phyloP scores from a whole-genome alignment of 2,113 vertebrate species.

The Uria lomvia region DNA sequence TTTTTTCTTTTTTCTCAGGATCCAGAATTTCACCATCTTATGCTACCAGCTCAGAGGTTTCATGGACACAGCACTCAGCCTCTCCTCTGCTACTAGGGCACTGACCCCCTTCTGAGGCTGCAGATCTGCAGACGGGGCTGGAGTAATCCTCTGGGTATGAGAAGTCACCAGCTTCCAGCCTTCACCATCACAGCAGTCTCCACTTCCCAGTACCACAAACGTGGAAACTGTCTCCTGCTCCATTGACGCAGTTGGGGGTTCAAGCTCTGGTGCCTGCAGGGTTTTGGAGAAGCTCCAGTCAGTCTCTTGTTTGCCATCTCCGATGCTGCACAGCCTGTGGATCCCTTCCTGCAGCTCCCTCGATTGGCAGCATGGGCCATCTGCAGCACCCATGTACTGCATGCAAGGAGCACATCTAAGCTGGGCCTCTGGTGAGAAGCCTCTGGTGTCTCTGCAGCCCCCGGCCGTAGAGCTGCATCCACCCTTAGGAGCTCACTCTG shows the following conservation, averaged over 20 bases:
- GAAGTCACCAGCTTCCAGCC: background rate
- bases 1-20: background rate
- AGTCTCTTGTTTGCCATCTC: background rate
- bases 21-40: background rate
- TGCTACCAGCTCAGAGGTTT: background rate
- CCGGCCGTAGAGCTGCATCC: background rate
- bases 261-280: background rate
- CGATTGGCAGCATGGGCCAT: background rate
- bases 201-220: background rate
- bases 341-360: background rate
- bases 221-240: background rate
- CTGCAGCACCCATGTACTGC: background rate
- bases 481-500: background rate
- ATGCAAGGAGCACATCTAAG: accelerated
- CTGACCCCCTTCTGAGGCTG: background rate
- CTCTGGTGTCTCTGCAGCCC: background rate
- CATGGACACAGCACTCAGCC: background rate
- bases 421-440: background rate
- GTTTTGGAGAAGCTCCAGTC: background rate
- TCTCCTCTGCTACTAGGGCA: background rate
- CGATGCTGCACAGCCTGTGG: background rate
- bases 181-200: background rate
- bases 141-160: background rate
- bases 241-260: accelerated
- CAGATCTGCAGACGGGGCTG: background rate